Percentiles rank a stretch among this genome's conserved stretches.
These are phyloP conservation scores for Peromyscus californicus DNA, from an alignment of 2,113 vertebrate species.

Conservation along the genomic window DNA sequence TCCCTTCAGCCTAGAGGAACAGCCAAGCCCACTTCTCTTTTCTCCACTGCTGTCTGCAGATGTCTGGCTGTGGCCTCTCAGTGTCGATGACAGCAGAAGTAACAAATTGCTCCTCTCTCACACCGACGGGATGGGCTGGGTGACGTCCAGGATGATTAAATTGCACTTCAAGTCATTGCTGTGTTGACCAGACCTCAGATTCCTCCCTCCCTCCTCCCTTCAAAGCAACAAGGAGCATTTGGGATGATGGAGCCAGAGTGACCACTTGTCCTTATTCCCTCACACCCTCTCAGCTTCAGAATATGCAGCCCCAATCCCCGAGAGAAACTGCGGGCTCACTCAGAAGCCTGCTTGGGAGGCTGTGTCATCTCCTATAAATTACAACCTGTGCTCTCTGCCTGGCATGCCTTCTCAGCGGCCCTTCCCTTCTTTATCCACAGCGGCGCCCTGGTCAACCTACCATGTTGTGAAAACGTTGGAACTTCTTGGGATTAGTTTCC, in stretches of 20 bases:
- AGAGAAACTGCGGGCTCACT: neutral
- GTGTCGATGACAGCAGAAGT: conserved; percentile 38
- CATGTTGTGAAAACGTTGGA: neutral
- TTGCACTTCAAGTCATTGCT: neutral
- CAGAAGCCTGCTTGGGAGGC: conserved; percentile 42
- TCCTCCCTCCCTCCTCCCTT: neutral
- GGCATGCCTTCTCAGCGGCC: neutral
- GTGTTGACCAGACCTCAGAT: conserved; percentile 16
- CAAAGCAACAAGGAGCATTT: conserved; percentile 43
- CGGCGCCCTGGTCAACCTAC: neutral
- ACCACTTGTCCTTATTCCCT: conserved; percentile 56
- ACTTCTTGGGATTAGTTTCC: neutral
- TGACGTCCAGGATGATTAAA: conserved; percentile 34
- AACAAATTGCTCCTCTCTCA: conserved; percentile 59
- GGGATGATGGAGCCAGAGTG: conserved; percentile 5
- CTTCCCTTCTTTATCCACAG: neutral
- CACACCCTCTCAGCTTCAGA: neutral
- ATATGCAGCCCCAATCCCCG: neutral
- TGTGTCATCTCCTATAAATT: conserved; percentile 61
- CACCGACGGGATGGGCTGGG: neutral
- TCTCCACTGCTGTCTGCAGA: neutral
- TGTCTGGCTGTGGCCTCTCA: neutral
- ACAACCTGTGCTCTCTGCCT: neutral
- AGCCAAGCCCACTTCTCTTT: neutral
- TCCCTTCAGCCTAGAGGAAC: no score